Evolutionary conservation across 2,888 invertebrate genomes (phyloP).

Genomic region (Eupithecia tripunctaria): DNA sequence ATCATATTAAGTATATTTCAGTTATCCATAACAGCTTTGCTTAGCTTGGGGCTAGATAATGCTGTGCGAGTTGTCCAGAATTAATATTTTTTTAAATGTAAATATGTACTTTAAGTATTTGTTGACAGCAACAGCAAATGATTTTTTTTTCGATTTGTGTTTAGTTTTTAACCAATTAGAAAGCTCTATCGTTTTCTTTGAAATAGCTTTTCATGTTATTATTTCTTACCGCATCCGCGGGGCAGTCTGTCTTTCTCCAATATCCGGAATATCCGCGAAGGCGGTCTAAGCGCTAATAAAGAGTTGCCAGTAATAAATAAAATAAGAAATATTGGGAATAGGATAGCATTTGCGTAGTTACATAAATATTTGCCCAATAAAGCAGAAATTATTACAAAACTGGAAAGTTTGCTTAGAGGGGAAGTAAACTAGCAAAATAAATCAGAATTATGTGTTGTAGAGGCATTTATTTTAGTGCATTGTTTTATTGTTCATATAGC

Average conservation of each 20-base stretch:
- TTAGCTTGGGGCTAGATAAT: too few species aligned
- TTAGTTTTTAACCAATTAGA: neutral
- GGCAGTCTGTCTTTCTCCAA: slow-evolving; percentile 56
- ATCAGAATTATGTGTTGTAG: neutral
- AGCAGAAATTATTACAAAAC: neutral
- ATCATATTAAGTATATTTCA: too few species aligned
- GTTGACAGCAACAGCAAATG: too few species aligned
- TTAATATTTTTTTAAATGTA: too few species aligned
- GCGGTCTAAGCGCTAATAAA: slow-evolving; percentile 54
- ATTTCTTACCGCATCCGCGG: slow-evolving; percentile 22
- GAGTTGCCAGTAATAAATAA: slow-evolving; percentile 55
- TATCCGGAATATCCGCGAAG: slow-evolving; percentile 50
- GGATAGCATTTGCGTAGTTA: neutral
- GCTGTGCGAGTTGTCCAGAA: too few species aligned
- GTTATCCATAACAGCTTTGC: too few species aligned
- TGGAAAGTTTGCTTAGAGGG: neutral
- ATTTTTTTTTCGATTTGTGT: neutral
- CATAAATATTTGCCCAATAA: neutral
- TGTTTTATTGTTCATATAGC: too few species aligned
- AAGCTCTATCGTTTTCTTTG: neutral
- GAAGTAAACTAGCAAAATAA: neutral
- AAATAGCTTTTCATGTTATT: neutral
- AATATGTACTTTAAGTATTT: too few species aligned
- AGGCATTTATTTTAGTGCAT: too few species aligned
- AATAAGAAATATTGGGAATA: slow-evolving; percentile 23